Base-by-base conservation (phyloP, 2,113 vertebrate genomes). In the Macheiramphus alcinus region DNA sequence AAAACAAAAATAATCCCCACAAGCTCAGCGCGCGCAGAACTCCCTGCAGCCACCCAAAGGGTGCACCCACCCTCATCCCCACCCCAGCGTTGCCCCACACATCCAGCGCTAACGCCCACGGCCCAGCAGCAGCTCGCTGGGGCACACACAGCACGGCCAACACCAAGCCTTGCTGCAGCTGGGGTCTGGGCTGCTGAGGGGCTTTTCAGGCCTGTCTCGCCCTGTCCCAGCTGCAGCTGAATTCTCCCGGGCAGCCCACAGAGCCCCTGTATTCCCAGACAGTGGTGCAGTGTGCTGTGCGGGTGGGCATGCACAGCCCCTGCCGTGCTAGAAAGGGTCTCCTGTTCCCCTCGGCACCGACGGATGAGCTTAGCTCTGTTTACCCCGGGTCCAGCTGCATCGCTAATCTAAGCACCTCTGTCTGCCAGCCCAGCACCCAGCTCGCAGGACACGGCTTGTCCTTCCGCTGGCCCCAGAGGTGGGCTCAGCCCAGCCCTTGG, bases 361-460 rank as follows among this genome's bases (percentile, higher is more conserved):
- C 7, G 7, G 38, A 29, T 40, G 75, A 86, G 88, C 38, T 16
- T 3, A 5, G 80, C 80, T 90, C 91, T 94, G 65, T 68, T 80
- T 13, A 5, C 1, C 18, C 56, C 6, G 3, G 16, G 13, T 6
- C 80, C 97, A 97, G 98, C 97, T 97, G 98, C 70, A 1, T 9
- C 4, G 5, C 34, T 16, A 8, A 88, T 96, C 94, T 70, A 47
- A 88, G 82, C 79, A 52, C 47, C 76, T 95, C 95, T 97, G 96
- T 98, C 73, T 84, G 58, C 13, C 40, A 13, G 13, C 73, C 74
- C 45, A 10, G 75, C 63, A n/a, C 47, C 40, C 45, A 0, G 23
- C 89, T 63, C 93, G 6, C 53, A n/a, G 84, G 7, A 6, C 38
- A 0, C 0, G 2, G 14, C 34, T 58, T 16, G 55, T 88, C 59